phyloP scores from a whole-genome alignment of 2,888 invertebrate species.

The Drosophila tripunctata region DNA sequence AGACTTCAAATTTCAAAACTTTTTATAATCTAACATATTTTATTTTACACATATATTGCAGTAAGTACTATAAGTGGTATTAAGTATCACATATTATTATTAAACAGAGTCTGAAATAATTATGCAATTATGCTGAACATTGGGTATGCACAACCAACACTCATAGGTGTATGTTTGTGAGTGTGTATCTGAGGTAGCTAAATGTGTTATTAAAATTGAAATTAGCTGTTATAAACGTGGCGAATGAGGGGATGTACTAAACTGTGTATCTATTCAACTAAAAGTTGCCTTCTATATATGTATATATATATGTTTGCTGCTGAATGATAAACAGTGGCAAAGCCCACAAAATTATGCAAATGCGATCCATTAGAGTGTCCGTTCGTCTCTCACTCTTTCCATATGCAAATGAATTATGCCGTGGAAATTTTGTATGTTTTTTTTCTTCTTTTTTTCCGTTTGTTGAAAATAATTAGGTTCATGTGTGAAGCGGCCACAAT shows the following conservation, averaged over 20 bases:
- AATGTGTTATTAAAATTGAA: slow-evolving; percentile 29
- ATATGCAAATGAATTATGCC: slow-evolving; percentile 53
- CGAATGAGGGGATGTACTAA: neutral
- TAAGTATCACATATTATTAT: slow-evolving; percentile 20
- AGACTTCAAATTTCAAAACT: neutral
- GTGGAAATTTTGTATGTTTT: slow-evolving; percentile 46
- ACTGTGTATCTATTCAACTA: slow-evolving; percentile 28
- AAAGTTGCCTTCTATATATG: slow-evolving; percentile 22
- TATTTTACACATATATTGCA: neutral
- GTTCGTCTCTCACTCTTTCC: slow-evolving; percentile 45
- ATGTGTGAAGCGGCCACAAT: slow-evolving; percentile 49
- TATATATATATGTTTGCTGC: no score
- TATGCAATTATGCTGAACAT: slow-evolving; percentile 31
- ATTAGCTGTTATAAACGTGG: slow-evolving; percentile 5
- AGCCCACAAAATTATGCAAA: slow-evolving; percentile 50
- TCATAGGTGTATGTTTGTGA: slow-evolving; percentile 3
- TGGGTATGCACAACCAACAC: slow-evolving; percentile 5
- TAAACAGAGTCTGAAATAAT: slow-evolving; percentile 24
- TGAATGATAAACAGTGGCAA: slow-evolving; percentile 10
- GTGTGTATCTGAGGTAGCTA: slow-evolving; percentile 10
- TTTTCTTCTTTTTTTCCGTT: slow-evolving; percentile 19
- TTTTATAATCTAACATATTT: neutral
- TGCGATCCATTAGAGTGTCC: slow-evolving; percentile 43
- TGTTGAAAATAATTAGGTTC: slow-evolving; percentile 47
- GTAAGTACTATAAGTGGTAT: slow-evolving; percentile 11